Conservation (phyloP, 1,140 invertebrate genomes). For the Apis laboriosa region DNA sequence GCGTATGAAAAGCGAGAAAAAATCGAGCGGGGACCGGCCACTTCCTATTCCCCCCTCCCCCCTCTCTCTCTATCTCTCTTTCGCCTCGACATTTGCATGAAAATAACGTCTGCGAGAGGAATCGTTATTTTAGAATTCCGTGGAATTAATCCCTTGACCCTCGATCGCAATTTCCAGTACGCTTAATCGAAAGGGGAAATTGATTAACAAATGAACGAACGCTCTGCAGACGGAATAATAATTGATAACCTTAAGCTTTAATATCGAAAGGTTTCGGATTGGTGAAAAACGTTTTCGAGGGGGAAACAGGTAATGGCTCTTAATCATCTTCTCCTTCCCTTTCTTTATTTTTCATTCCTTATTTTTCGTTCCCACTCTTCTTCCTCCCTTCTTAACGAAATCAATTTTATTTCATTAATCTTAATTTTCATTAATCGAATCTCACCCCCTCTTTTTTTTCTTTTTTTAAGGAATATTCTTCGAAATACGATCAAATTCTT, state of each 20-base stretch:
- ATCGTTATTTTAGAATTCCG: background rate
- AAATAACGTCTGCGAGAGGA: background rate
- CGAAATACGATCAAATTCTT: too few species aligned
- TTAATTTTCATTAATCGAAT: too few species aligned
- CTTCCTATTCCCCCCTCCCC: background rate
- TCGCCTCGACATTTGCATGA: conserved; percentile 10
- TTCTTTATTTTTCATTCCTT: background rate
- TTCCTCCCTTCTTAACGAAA: background rate
- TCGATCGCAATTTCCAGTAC: background rate
- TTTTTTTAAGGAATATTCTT: background rate
- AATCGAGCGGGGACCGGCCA: background rate
- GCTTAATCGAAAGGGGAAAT: conserved; percentile 21
- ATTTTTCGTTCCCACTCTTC: background rate
- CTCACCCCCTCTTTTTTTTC: background rate
- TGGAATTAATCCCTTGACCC: background rate
- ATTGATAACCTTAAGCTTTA: conserved; percentile 17
- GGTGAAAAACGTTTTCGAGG: background rate
- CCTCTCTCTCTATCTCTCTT: too few species aligned
- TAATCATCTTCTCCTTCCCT: background rate
- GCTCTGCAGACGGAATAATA: background rate
- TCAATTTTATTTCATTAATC: background rate
- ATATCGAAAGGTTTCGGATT: background rate
- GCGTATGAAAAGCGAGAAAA: conserved; percentile 1
- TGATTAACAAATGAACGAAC: conserved; percentile 10
- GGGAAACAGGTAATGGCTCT: background rate